These are phyloP conservation scores for Procambarus virginalis DNA, from an alignment of 1,140 invertebrate species.

Conservation along the genomic window DNA sequence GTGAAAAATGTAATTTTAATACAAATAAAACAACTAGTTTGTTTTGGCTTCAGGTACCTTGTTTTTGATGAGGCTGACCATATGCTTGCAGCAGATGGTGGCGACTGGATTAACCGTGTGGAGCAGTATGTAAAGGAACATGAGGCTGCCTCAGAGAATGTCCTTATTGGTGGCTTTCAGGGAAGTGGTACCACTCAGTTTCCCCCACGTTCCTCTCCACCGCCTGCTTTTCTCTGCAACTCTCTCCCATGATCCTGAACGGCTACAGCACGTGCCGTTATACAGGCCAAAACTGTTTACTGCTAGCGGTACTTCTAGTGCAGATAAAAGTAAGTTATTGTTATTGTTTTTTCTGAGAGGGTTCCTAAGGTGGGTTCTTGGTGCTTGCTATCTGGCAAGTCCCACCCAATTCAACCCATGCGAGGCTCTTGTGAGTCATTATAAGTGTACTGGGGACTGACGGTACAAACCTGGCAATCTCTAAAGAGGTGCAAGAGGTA, in stretches of 20 bases:
- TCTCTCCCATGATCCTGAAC: slow-evolving; percentile 95
- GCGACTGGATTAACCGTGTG: slow-evolving; percentile 16
- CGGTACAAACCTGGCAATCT: no score
- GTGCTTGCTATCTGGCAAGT: no score
- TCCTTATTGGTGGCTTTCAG: background rate
- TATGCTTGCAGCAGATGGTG: slow-evolving; percentile 34
- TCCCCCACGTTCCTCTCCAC: slow-evolving; percentile 81
- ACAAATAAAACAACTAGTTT: no score
- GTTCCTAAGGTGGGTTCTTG: no score
- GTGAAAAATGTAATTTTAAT: no score
- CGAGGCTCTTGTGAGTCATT: no score
- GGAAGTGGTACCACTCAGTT: background rate
- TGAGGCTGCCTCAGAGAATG: background rate
- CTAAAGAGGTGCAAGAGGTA: no score
- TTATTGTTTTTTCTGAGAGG: background rate
- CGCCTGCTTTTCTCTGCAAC: slow-evolving; percentile 97
- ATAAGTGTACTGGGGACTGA: no score
- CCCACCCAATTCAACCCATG: no score
- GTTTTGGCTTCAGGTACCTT: slow-evolving; percentile 9
- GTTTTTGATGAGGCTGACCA: slow-evolving; percentile 34
- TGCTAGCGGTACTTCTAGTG: background rate
- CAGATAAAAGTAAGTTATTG: background rate
- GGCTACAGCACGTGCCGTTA: slow-evolving; percentile 88
- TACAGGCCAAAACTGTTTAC: slow-evolving; percentile 92
- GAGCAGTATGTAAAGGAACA: slow-evolving; percentile 12